Evolutionary conservation across 2,113 vertebrate genomes (phyloP).

Genomic region (Eptesicus fuscus): DNA sequence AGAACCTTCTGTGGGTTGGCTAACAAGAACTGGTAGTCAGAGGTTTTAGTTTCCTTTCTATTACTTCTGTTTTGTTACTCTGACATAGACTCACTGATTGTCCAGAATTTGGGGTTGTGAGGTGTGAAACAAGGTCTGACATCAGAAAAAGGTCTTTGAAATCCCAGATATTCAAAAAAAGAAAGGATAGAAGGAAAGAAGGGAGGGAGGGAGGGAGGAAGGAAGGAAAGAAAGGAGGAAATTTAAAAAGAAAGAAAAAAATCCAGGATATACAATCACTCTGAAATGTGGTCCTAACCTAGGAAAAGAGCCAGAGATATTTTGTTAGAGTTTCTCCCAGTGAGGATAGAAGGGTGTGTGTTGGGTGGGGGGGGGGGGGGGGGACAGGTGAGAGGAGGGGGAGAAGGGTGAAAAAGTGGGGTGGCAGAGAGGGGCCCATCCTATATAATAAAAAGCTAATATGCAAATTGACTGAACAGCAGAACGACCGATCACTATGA

Average conservation of each 20-base stretch:
- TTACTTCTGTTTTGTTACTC: not conserved
- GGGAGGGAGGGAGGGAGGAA: not conserved
- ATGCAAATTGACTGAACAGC: too few relatives aligned
- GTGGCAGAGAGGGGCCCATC: not conserved
- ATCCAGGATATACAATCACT: not conserved
- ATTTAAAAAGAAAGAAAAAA: not conserved
- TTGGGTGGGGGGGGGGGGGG: too few relatives aligned
- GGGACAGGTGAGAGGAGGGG: fast-evolving
- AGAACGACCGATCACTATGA: too few relatives aligned
- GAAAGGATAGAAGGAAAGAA: not conserved
- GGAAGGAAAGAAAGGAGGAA: not conserved
- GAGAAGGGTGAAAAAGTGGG: too few relatives aligned
- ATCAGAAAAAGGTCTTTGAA: not conserved
- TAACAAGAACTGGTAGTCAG: not conserved
- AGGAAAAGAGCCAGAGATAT: not conserved
- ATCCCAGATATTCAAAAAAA: not conserved
- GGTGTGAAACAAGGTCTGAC: not conserved
- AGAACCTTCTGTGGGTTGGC: not conserved
- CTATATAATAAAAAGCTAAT: too few relatives aligned
- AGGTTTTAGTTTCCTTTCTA: not conserved
- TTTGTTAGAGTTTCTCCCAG: not conserved
- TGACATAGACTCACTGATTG: too few relatives aligned
- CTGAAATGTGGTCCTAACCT: not conserved
- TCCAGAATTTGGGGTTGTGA: not conserved
- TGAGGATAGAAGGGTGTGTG: not conserved